phyloP scores from a whole-genome alignment of 2,113 vertebrate species.

The Leptocoma aspasia region DNA sequence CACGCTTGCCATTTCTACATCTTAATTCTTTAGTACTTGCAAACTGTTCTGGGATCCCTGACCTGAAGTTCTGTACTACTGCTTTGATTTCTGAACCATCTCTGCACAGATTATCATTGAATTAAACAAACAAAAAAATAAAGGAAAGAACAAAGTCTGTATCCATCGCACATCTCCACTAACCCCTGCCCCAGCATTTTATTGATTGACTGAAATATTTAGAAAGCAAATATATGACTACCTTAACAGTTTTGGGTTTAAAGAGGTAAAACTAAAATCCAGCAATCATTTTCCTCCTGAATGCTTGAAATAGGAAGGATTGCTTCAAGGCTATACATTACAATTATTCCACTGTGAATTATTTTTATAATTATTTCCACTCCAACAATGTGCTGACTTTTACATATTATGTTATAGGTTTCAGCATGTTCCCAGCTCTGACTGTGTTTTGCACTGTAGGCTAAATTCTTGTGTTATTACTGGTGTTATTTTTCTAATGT shows the following conservation, averaged over 20 bases:
- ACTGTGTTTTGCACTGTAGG: slow-evolving; percentile 24
- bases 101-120: background rate
- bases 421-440: slow-evolving; percentile 38
- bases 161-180: background rate
- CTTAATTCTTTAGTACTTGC: background rate
- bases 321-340: slow-evolving; percentile 16
- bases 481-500: background rate
- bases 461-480: slow-evolving; percentile 44
- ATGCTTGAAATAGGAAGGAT: background rate
- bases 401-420: slow-evolving; percentile 36
- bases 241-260: background rate
- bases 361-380: slow-evolving; percentile 44
- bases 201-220: background rate
- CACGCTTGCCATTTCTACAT: background rate
- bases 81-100: background rate
- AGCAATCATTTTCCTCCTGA: background rate
- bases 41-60: background rate
- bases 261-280: background rate
- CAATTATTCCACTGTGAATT: slow-evolving; percentile 31
- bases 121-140: background rate
- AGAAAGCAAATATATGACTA: background rate
- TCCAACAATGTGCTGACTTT: slow-evolving; percentile 21
- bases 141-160: background rate
- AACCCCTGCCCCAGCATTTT: background rate
- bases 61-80: background rate